Evolutionary conservation across 1,140 invertebrate genomes (phyloP).

Genomic region (Dendroctonus ponderosae): DNA sequence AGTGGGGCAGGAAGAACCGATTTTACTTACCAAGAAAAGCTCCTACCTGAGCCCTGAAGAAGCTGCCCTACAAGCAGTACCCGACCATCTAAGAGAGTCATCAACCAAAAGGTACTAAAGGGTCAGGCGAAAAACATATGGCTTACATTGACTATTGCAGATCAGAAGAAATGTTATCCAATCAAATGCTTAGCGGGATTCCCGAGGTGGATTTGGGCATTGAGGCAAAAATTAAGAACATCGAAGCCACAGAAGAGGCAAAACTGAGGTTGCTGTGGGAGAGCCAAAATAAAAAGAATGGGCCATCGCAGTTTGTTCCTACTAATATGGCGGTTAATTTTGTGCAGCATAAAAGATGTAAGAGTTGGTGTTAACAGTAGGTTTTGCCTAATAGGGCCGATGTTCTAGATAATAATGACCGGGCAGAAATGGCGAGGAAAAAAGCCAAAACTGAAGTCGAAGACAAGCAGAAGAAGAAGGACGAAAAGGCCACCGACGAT

Average conservation of each 20-base stretch:
- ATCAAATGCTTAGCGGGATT: conserved; percentile 99
- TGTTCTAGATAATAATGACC: conserved; percentile 78
- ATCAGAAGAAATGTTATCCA: conserved; percentile 98
- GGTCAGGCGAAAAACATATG: neutral
- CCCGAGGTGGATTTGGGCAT: conserved; percentile 99
- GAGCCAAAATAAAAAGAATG: conserved; percentile 85
- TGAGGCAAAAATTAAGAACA: conserved; percentile 96
- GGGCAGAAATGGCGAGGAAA: conserved; percentile 60
- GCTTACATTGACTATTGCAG: conserved; percentile 34
- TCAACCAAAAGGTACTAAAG: conserved; percentile 63
- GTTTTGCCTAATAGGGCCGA: neutral
- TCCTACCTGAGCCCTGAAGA: conserved; percentile 82
- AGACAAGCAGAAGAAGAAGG: conserved; percentile 65
- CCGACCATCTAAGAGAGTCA: conserved; percentile 81
- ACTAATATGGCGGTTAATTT: conserved; percentile 98
- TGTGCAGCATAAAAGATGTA: conserved; percentile 93
- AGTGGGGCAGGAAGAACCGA: conserved; percentile 47
- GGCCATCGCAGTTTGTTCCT: conserved; percentile 94
- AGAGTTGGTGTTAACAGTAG: conserved; percentile 38
- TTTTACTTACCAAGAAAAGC: conserved; percentile 51
- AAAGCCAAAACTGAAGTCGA: conserved; percentile 56
- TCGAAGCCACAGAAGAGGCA: conserved; percentile 96
- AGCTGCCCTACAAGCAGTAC: conserved; percentile 79
- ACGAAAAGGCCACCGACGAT: conserved; percentile 92
- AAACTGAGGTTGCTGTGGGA: conserved; percentile 90